A percentile compares a stretch with the other conserved stretches of the same genome.
phyloP scores from a whole-genome alignment of 2,113 vertebrate species.

The Pterocles burchelli region DNA sequence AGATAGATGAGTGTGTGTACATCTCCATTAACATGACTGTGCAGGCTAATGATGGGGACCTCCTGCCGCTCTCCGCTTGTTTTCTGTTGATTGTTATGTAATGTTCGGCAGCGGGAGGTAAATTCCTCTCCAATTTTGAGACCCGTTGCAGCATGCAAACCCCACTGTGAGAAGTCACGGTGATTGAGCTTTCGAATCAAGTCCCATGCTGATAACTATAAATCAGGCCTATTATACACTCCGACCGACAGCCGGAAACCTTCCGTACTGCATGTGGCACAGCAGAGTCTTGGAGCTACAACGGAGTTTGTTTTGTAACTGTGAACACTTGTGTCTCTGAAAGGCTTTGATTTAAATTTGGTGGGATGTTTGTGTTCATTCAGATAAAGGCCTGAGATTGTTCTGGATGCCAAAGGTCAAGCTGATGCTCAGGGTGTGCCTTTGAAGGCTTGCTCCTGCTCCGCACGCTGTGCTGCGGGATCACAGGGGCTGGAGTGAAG shows the following conservation, averaged over 20 bases:
- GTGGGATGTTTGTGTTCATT: constrained; percentile 25
- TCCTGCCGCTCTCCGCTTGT: constrained; percentile 80
- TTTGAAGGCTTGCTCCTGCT: not conserved
- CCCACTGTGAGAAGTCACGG: constrained; percentile 80
- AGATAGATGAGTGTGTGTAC: constrained; percentile 64
- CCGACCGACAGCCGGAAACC: constrained; percentile 66
- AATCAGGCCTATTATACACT: constrained; percentile 79
- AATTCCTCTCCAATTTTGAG: constrained; percentile 86
- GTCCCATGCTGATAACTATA: constrained; percentile 82
- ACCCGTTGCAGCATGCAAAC: constrained; percentile 77
- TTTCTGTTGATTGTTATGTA: constrained; percentile 87
- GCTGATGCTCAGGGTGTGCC: not conserved
- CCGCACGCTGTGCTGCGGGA: not conserved
- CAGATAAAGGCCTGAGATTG: not conserved
- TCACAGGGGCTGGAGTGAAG: not conserved
- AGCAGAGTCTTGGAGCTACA: constrained; percentile 39
- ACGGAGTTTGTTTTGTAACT: not conserved
- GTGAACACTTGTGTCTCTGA: not conserved
- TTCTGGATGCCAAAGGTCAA: not conserved
- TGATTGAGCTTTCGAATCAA: constrained; percentile 82
- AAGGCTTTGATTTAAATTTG: not conserved
- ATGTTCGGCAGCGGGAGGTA: constrained; percentile 85
- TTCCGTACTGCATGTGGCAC: constrained; percentile 31
- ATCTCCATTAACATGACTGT: constrained; percentile 73
- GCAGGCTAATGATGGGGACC: constrained; percentile 74